Conservation (phyloP, 2,888 invertebrate species). For the Timema cristinae region DNA sequence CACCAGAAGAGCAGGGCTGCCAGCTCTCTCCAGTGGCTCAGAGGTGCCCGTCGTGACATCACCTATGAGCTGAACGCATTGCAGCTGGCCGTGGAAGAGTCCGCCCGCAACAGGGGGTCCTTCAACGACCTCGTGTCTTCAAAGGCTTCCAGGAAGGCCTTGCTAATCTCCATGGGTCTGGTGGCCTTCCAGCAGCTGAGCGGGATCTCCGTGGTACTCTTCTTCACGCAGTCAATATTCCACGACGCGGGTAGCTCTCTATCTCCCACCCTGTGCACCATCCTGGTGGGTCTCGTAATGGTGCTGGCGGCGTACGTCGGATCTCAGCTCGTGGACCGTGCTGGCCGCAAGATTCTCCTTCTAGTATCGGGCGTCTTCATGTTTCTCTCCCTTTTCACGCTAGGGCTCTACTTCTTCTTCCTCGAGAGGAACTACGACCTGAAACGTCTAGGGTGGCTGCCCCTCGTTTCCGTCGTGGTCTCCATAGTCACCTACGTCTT, state of each 20-base stretch:
- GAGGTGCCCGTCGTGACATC: slow-evolving; percentile 59
- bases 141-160: slow-evolving; percentile 65
- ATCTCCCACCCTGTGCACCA: slow-evolving; percentile 39
- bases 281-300: slow-evolving; percentile 72
- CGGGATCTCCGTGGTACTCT: slow-evolving; percentile 76
- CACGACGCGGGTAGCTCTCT: slow-evolving; percentile 32
- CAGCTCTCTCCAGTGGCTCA: slow-evolving; percentile 59
- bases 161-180: slow-evolving; percentile 68
- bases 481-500: slow-evolving; percentile 71
- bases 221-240: slow-evolving; percentile 68
- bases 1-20: slow-evolving; percentile 59
- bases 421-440: slow-evolving; percentile 46
- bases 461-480: slow-evolving; percentile 65
- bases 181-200: slow-evolving; percentile 80
- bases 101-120: slow-evolving; percentile 40
- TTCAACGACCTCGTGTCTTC: slow-evolving; percentile 29
- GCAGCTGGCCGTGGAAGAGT: slow-evolving; percentile 44
- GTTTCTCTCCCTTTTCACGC: slow-evolving; percentile 54
- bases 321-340: slow-evolving; percentile 70
- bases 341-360: slow-evolving; percentile 71
- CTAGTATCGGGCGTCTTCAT: slow-evolving; percentile 66
- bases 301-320: slow-evolving; percentile 65
- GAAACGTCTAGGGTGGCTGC: slow-evolving; percentile 59
- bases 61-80: slow-evolving; percentile 61
- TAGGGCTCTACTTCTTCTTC: slow-evolving; percentile 61